These are phyloP conservation scores for Loxodonta africana DNA, from an alignment of 2,113 vertebrate genomes.

Conservation along the genomic window DNA sequence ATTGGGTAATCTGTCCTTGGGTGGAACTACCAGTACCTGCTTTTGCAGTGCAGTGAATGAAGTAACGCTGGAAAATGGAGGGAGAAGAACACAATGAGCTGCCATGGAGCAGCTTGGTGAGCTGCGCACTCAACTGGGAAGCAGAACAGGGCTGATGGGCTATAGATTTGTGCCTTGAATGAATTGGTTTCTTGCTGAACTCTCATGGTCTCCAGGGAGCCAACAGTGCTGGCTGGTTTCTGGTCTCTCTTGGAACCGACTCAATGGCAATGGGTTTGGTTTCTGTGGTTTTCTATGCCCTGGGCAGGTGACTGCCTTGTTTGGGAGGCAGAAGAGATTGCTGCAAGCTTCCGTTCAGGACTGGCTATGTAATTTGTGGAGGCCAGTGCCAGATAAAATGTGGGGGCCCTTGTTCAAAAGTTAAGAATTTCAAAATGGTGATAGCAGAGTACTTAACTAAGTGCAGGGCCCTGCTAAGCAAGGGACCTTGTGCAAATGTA, in stretches of 20 bases:
- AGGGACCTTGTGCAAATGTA: not conserved
- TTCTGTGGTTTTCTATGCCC: not conserved
- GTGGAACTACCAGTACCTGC: not conserved
- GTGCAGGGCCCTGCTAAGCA: not conserved
- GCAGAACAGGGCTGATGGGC: not conserved
- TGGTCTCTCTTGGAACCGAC: not conserved
- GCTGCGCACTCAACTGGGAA: accelerated
- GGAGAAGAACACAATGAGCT: not conserved
- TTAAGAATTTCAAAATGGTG: constrained; percentile 1
- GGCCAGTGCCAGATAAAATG: not conserved
- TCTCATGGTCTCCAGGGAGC: not conserved
- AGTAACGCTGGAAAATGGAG: not conserved
- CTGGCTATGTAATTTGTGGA: too few relatives aligned
- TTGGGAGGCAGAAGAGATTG: not conserved
- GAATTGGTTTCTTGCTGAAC: not conserved
- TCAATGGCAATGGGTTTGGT: too few relatives aligned
- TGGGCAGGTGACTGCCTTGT: not conserved
- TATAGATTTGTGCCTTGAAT: not conserved
- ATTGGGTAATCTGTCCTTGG: too few relatives aligned
- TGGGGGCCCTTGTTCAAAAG: not conserved
- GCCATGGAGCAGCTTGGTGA: accelerated
- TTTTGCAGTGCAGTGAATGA: not conserved
- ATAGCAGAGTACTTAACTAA: not conserved
- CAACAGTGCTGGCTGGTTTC: not conserved
- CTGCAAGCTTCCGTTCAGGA: not conserved